Evolutionary conservation across 2,113 vertebrate genomes (phyloP).

Genomic region (Oenanthe melanoleuca): DNA sequence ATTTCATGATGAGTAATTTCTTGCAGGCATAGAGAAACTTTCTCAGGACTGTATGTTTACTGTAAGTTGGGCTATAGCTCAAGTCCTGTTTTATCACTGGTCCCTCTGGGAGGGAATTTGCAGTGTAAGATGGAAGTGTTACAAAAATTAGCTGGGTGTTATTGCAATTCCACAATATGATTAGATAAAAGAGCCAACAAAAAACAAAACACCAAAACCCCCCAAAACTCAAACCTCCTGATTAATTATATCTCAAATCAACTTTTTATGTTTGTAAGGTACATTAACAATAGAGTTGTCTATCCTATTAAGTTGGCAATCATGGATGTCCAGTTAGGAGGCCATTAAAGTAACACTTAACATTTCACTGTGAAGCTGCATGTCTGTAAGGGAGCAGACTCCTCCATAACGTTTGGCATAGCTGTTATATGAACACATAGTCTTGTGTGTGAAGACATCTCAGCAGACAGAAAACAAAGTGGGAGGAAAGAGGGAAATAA

Average conservation of each 20-base stretch:
- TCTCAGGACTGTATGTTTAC: background rate
- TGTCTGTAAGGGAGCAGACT: background rate
- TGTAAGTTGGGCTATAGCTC: background rate
- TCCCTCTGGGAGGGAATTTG: background rate
- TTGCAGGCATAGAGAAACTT: background rate
- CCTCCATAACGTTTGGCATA: background rate
- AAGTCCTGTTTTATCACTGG: background rate
- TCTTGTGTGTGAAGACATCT: background rate
- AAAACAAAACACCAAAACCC: background rate
- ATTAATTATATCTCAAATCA: background rate
- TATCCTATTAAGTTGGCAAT: background rate
- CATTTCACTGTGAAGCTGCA: background rate
- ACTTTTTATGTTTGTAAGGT: background rate
- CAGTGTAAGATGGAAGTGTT: background rate
- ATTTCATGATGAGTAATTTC: background rate
- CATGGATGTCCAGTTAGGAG: background rate
- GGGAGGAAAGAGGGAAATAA: background rate
- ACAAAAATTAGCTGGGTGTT: background rate
- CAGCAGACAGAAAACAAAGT: background rate
- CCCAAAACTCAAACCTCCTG: accelerated
- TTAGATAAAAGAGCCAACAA: background rate
- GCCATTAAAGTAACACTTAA: background rate
- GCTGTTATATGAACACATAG: background rate
- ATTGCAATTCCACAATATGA: background rate
- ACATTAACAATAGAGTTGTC: background rate